These are phyloP conservation scores for Drosophila guanche DNA, from an alignment of 1,140 invertebrate genomes.

Conservation along the genomic window DNA sequence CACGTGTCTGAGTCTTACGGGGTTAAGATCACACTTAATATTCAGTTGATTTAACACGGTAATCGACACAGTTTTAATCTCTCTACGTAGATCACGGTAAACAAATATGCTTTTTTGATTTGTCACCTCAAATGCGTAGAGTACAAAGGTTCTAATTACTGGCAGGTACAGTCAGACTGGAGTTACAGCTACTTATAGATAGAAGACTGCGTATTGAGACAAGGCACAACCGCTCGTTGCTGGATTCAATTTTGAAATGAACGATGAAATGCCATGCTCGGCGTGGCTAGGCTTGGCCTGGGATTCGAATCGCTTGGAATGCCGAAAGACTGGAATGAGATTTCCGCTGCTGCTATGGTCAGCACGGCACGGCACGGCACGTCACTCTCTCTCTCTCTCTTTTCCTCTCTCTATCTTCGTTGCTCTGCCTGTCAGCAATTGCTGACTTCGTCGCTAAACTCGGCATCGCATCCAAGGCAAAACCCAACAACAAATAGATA, in stretches of 20 bases:
- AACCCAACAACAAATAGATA: constrained; percentile 33
- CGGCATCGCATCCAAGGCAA: constrained; percentile 22
- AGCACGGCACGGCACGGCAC: constrained; percentile 2
- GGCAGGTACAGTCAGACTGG: constrained; percentile 54
- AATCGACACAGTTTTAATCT: constrained; percentile 81
- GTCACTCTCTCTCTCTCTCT: constrained; percentile 12
- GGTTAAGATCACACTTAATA: constrained; percentile 81
- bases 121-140: constrained; percentile 83
- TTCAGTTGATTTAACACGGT: constrained; percentile 83
- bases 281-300: constrained; percentile 15
- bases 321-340: constrained; percentile 32
- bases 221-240: constrained; percentile 51
- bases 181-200: constrained; percentile 7
- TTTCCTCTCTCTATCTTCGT: constrained; percentile 7
- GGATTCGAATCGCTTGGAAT: constrained; percentile 43
- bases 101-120: constrained; percentile 74
- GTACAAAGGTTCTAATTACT: constrained; percentile 28
- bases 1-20: constrained; percentile 82
- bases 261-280: constrained; percentile 8
- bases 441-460: constrained; percentile 33
- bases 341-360: constrained; percentile 46
- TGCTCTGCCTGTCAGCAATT: constrained; percentile 1
- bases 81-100: constrained; percentile 83
- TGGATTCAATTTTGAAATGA: constrained; percentile 54
- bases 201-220: constrained; percentile 2